phyloP scores from a whole-genome alignment of 2,113 vertebrate species.

The Pelvicachromis taeniatus region DNA sequence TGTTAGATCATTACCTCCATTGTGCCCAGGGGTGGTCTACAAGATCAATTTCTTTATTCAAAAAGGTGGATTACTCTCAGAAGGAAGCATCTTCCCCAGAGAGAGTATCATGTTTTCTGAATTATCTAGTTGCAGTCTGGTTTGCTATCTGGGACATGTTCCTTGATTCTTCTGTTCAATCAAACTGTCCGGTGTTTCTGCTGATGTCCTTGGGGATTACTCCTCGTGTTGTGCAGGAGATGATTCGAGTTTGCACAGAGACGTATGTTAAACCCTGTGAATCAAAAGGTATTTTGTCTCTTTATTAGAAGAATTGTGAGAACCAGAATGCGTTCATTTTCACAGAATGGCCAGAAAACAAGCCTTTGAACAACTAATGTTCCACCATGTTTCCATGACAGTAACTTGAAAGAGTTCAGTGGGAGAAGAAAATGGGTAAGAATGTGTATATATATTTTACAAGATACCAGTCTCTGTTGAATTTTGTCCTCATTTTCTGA shows the following conservation, averaged over 20 bases:
- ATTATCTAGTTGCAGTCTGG: not conserved
- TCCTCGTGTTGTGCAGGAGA: not conserved
- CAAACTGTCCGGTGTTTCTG: not conserved
- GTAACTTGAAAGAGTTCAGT: not conserved
- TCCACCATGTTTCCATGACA: not conserved
- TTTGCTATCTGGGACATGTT: not conserved
- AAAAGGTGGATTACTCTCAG: not conserved
- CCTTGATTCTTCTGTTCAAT: not conserved
- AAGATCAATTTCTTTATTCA: not conserved
- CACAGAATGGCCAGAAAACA: not conserved
- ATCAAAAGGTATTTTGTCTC: not conserved
- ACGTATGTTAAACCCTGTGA: not conserved
- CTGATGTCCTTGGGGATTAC: not conserved
- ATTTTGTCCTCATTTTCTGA: not conserved
- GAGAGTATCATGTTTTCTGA: not conserved
- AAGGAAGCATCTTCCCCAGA: not conserved
- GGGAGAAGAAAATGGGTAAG: not conserved
- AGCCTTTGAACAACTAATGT: not conserved
- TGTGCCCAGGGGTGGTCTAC: not conserved
- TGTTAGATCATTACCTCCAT: slow-evolving; percentile 9
- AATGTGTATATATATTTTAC: not conserved
- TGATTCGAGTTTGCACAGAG: not conserved
- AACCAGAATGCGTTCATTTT: not conserved
- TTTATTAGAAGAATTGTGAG: not conserved
- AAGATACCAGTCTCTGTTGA: not conserved